Percentiles rank a stretch among this genome's conserved stretches.
Conservation (phyloP, 2,113 vertebrate species). For the Lampris megalopsis region DNA sequence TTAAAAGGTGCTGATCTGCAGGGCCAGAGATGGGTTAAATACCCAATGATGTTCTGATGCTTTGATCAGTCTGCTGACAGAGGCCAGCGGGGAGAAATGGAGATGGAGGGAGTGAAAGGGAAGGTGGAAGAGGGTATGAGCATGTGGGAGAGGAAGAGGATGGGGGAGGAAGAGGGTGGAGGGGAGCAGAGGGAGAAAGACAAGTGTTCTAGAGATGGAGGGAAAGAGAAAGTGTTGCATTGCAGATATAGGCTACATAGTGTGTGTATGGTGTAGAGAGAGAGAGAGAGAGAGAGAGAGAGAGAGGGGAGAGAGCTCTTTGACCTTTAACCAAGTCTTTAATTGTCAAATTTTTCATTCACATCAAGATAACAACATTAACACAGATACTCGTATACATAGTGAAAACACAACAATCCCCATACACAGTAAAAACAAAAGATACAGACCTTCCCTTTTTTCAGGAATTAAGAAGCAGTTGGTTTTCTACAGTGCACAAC, state of each 20-base stretch:
- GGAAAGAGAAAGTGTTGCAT: slow-evolving; percentile 27
- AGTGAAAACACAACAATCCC: no score
- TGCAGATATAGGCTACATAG: not conserved
- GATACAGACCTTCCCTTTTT: no score
- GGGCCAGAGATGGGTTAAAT: slow-evolving; percentile 67
- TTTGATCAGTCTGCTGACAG: slow-evolving; percentile 72
- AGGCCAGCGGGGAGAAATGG: slow-evolving; percentile 28
- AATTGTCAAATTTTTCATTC: no score
- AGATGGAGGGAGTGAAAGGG: slow-evolving; percentile 44
- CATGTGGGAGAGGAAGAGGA: not conserved
- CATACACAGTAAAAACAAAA: no score
- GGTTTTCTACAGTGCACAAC: no score
- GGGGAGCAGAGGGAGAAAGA: not conserved
- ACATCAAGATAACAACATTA: no score
- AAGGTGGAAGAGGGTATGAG: slow-evolving; percentile 38
- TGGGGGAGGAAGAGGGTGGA: not conserved
- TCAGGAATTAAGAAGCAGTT: no score
- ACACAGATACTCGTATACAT: no score
- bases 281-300: slow-evolving; percentile 9
- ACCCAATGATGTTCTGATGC: slow-evolving; percentile 45
- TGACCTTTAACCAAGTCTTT: no score
- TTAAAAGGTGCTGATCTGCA: slow-evolving; percentile 59
- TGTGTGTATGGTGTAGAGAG: not conserved
- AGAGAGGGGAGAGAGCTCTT: not conserved
- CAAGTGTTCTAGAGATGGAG: slow-evolving; percentile 11